Evolutionary conservation across 2,888 invertebrate genomes (phyloP).

Genomic region (Dicyrtomina minuta): DNA sequence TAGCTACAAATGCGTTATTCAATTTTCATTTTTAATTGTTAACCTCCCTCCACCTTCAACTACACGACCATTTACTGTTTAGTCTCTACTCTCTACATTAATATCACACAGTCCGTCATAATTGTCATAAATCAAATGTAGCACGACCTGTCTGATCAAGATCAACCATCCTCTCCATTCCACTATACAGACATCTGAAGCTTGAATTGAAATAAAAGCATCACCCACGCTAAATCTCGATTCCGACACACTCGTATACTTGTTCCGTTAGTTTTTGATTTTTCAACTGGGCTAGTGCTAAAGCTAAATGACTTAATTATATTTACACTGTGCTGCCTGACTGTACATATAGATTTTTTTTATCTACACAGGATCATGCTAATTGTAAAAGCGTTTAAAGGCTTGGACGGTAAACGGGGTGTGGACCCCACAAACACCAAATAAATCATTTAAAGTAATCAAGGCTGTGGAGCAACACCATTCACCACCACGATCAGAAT

Average conservation of each 20-base stretch:
- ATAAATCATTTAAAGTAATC: background rate
- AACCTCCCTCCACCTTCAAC: too few species aligned
- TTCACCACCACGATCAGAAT: too few species aligned
- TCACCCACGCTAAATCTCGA: slow-evolving; percentile 9
- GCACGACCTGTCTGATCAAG: slow-evolving; percentile 16
- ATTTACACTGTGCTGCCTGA: slow-evolving; percentile 9
- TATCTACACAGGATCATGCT: background rate
- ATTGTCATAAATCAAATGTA: background rate
- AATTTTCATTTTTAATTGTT: too few species aligned
- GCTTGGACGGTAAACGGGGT: background rate
- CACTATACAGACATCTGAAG: background rate
- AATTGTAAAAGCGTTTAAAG: background rate
- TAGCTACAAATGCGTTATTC: too few species aligned
- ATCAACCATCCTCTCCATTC: background rate
- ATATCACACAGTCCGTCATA: too few species aligned
- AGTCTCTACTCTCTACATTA: too few species aligned
- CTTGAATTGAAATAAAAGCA: background rate
- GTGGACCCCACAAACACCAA: slow-evolving; percentile 6
- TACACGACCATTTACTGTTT: too few species aligned
- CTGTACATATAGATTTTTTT: too few species aligned
- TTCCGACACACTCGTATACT: background rate
- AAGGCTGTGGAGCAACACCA: background rate
- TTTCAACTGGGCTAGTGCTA: slow-evolving; percentile 6
- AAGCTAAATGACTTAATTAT: slow-evolving; percentile 6
- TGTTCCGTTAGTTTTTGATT: slow-evolving; percentile 11